These are phyloP conservation scores for Agonopterix arenella DNA, from an alignment of 2,888 invertebrate genomes.

Conservation along the genomic window DNA sequence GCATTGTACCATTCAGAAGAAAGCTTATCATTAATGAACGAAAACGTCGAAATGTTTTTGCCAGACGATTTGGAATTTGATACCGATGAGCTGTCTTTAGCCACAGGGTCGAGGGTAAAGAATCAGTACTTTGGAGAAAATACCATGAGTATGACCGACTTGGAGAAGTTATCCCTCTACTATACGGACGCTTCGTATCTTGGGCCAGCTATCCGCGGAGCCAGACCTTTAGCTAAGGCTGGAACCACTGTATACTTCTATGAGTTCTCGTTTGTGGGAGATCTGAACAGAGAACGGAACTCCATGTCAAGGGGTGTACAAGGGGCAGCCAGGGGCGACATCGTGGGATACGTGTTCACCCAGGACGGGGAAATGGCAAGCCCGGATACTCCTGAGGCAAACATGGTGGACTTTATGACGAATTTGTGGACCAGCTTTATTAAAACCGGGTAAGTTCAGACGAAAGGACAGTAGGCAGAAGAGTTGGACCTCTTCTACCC, in stretches of 20 bases:
- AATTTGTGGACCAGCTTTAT: slow-evolving; percentile 65
- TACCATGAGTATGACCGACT: slow-evolving; percentile 23
- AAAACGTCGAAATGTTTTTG: slow-evolving; percentile 27
- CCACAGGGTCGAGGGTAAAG: slow-evolving; percentile 28
- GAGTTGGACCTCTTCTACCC: too few species aligned
- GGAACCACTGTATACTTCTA: slow-evolving; percentile 72
- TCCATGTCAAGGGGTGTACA: slow-evolving; percentile 38
- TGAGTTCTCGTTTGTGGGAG: slow-evolving; percentile 72
- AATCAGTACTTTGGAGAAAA: slow-evolving; percentile 39
- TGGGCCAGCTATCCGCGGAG: slow-evolving; percentile 40
- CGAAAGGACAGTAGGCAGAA: too few species aligned
- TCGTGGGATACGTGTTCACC: slow-evolving; percentile 70
- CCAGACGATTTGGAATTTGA: slow-evolving; percentile 46
- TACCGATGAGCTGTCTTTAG: slow-evolving; percentile 17
- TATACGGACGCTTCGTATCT: slow-evolving; percentile 48
- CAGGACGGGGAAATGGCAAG: slow-evolving; percentile 21
- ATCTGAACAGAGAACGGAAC: slow-evolving; percentile 56
- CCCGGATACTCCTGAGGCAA: slow-evolving; percentile 21
- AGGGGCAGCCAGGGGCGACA: slow-evolving; percentile 75
- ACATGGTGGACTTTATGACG: slow-evolving; percentile 30
- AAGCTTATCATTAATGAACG: slow-evolving; percentile 31
- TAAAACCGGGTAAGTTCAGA: slow-evolving; percentile 60
- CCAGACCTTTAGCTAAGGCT: slow-evolving; percentile 34
- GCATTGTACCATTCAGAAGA: slow-evolving; percentile 28
- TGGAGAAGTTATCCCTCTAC: slow-evolving; percentile 32